Conservation (phyloP, 2,797 vertebrate species). For the Chiloscyllium punctatum region DNA sequence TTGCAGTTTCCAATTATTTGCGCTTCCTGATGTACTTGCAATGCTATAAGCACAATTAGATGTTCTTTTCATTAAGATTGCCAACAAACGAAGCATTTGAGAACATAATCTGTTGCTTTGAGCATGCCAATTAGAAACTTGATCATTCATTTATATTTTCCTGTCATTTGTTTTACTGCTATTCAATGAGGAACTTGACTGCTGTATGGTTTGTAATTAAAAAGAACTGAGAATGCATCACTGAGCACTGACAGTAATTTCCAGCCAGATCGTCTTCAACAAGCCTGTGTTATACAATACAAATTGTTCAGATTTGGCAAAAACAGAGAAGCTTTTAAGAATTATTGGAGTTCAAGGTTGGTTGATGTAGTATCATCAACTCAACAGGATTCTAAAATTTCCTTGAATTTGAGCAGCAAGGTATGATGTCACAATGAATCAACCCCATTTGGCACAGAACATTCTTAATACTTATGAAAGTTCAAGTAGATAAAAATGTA, state of each 20-base stretch:
- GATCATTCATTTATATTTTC: constrained; percentile 30
- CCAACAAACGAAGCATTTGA: constrained; percentile 16
- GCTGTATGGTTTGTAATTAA: background rate
- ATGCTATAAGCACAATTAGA: background rate
- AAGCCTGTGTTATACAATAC: background rate
- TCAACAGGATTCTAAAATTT: background rate
- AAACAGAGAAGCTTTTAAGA: background rate
- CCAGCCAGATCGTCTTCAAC: no score
- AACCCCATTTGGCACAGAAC: background rate
- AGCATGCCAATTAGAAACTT: background rate
- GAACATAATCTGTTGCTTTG: background rate
- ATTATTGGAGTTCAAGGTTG: background rate
- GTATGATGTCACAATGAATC: background rate
- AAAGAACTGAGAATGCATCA: background rate
- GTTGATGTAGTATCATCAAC: background rate
- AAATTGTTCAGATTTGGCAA: background rate
- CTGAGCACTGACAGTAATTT: background rate
- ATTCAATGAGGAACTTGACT: background rate
- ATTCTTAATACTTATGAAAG: background rate
- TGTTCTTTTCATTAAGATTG: background rate
- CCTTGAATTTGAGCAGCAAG: background rate
- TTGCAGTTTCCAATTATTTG: background rate
- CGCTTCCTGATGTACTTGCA: background rate
- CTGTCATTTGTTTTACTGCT: constrained; percentile 25
- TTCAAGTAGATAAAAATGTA: background rate